Evolutionary conservation across 23 tunicate species (phyloP).

Genomic region (Oikopleura vanhoeffeni): DNA sequence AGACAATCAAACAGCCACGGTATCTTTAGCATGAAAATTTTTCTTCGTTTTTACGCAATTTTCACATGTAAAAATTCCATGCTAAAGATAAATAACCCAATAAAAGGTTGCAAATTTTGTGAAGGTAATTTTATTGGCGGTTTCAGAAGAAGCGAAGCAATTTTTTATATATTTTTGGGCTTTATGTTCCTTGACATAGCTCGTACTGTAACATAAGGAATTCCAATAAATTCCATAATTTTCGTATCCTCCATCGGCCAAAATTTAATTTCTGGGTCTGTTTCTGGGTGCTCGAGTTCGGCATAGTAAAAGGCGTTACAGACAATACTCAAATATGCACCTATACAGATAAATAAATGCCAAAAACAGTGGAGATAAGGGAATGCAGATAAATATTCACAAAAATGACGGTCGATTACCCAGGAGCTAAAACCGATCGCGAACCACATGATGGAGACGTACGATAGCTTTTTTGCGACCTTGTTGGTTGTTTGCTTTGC

Average conservation of each 20-base stretch:
- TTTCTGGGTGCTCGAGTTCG: conserved; percentile 46
- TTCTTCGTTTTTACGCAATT: no score
- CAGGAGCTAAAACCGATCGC: conserved; percentile 35
- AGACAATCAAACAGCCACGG: no score
- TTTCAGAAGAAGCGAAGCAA: no score
- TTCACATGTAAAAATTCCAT: no score
- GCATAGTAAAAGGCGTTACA: conserved; percentile 75
- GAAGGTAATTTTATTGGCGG: no score
- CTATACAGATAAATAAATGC: conserved; percentile 23
- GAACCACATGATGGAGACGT: conserved; percentile 32
- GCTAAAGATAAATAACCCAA: no score
- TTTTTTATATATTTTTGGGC: no score
- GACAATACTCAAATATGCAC: conserved; percentile 69
- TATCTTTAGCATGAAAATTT: no score
- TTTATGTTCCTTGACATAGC: no score
- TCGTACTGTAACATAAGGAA: conserved; percentile 66
- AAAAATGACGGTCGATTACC: conserved; percentile 49
- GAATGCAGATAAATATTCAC: conserved; percentile 21
- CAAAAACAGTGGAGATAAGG: conserved; percentile 55
- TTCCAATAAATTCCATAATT: conserved; percentile 33
- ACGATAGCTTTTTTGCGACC: not conserved
- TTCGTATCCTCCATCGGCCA: conserved; percentile 54
- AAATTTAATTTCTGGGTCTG: conserved; percentile 35
- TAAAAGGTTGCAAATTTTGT: no score
- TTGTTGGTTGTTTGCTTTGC: not conserved